phyloP scores from a whole-genome alignment of 2,888 invertebrate genomes.

The Cremastinae sp. region DNA sequence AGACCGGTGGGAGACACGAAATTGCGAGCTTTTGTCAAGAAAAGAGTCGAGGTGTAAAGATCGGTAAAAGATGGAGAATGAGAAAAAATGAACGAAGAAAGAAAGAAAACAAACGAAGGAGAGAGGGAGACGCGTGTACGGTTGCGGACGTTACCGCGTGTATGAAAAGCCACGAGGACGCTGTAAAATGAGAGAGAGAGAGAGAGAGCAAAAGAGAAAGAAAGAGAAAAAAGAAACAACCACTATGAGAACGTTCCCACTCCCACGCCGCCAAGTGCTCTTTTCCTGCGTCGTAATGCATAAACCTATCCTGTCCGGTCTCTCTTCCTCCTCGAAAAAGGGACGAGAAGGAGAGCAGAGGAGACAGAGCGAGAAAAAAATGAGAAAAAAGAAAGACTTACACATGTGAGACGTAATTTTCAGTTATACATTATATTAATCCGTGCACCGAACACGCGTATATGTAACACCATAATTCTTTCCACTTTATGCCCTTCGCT shows the following conservation, averaged over 20 bases:
- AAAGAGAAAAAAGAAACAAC: conserved; percentile 56
- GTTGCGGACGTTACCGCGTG: conserved; percentile 48
- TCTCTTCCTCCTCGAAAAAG: conserved; percentile 5
- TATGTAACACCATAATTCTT: conserved; percentile 21
- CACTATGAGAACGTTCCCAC: conserved; percentile 79
- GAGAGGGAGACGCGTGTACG: conserved; percentile 51
- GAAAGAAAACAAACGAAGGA: conserved; percentile 39
- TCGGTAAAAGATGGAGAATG: conserved; percentile 10
- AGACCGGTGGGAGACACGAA: conserved; percentile 16
- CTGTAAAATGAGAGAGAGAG: conserved; percentile 54
- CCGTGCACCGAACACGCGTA: background rate
- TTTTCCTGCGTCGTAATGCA: conserved; percentile 70
- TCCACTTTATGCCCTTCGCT: conserved; percentile 24
- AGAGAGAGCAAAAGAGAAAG: too few relatives aligned
- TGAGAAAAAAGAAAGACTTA: background rate
- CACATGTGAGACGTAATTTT: conserved; percentile 30
- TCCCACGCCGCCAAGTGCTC: conserved; percentile 78
- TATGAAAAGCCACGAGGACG: conserved; percentile 47
- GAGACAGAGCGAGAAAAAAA: background rate
- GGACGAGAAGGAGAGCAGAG: background rate
- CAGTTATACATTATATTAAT: conserved; percentile 31
- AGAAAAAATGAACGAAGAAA: background rate
- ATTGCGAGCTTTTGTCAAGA: conserved; percentile 25
- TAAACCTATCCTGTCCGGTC: conserved; percentile 30
- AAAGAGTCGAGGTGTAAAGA: conserved; percentile 13